Percentiles rank a stretch among this genome's conserved stretches.
Conservation (phyloP, 2,113 vertebrate genomes). For the Atherinomorus stipes region DNA sequence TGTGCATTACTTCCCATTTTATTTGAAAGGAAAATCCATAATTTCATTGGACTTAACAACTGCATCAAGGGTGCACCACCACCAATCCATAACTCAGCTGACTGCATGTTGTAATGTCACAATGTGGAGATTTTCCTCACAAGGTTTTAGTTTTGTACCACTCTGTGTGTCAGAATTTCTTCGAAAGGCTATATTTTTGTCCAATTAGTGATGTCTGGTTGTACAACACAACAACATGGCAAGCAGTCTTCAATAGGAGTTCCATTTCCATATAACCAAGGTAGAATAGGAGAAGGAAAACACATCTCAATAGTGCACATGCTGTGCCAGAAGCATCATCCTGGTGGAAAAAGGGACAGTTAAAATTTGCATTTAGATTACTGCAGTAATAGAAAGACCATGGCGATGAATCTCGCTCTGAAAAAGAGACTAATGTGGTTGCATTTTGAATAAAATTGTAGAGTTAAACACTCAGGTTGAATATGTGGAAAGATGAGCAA, state of each 20-base stretch:
- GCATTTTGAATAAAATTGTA: slow-evolving; percentile 74
- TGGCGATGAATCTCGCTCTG: slow-evolving; percentile 76
- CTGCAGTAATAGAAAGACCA: slow-evolving; percentile 83
- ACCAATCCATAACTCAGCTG: slow-evolving; percentile 20
- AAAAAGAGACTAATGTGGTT: slow-evolving; percentile 78
- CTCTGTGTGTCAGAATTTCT: neutral
- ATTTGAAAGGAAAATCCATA: slow-evolving; percentile 8
- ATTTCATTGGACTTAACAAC: slow-evolving; percentile 34
- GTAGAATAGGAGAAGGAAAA: slow-evolving; percentile 33
- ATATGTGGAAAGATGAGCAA: slow-evolving; percentile 47
- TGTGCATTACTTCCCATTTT: rapidly evolving
- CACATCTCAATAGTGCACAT: slow-evolving; percentile 71
- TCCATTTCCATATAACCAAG: slow-evolving; percentile 50
- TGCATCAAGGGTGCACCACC: too few species aligned
- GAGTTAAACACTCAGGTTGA: slow-evolving; percentile 73
- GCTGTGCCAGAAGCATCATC: slow-evolving; percentile 76
- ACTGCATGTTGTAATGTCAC: neutral
- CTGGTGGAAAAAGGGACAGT: slow-evolving; percentile 74
- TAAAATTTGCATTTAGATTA: slow-evolving; percentile 88
- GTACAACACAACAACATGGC: slow-evolving; percentile 63
- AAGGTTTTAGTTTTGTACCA: neutral
- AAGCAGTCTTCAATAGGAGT: slow-evolving; percentile 61
- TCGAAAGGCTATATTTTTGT: slow-evolving; percentile 6
- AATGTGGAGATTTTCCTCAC: neutral
- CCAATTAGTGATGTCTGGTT: slow-evolving; percentile 40